Evolutionary conservation across 2,113 vertebrate genomes (phyloP).

Genomic region (Etheostoma spectabile): DNA sequence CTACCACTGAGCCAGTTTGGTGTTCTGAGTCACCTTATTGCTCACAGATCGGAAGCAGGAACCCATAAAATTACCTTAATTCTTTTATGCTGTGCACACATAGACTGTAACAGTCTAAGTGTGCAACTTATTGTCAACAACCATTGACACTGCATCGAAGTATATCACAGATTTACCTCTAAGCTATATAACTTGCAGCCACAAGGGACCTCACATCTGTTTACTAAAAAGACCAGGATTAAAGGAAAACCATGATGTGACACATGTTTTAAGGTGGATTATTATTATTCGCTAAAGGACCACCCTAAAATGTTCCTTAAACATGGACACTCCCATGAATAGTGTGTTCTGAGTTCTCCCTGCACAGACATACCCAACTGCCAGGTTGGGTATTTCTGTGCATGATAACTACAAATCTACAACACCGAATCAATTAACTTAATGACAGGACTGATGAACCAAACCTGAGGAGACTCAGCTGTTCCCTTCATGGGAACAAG

Average conservation of each 20-base stretch:
- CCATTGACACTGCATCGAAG: conserved; percentile 22
- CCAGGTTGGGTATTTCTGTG: conserved; percentile 35
- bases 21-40: conserved; percentile 37
- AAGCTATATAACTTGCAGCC: conserved; percentile 17
- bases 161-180: conserved; percentile 32
- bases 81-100: not conserved
- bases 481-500: conserved; percentile 52
- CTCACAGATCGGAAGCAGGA: conserved; percentile 22
- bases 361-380: not conserved
- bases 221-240: conserved; percentile 11
- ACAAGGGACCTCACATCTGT: conserved; percentile 44
- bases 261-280: conserved; percentile 49
- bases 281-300: conserved; percentile 15
- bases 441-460: conserved; percentile 30
- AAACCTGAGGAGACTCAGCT: conserved; percentile 27
- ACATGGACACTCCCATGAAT: not conserved
- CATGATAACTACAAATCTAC: conserved; percentile 25
- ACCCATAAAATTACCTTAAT: conserved; percentile 25
- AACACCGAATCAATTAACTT: conserved; percentile 37
- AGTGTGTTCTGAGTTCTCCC: conserved; percentile 18
- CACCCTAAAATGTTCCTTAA: conserved; percentile 33
- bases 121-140: conserved; percentile 1
- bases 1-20: conserved; percentile 10
- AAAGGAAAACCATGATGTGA: conserved; percentile 36
- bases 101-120: not conserved